Evolutionary conservation across 2,888 invertebrate genomes (phyloP).

Genomic region (Leucania comma): DNA sequence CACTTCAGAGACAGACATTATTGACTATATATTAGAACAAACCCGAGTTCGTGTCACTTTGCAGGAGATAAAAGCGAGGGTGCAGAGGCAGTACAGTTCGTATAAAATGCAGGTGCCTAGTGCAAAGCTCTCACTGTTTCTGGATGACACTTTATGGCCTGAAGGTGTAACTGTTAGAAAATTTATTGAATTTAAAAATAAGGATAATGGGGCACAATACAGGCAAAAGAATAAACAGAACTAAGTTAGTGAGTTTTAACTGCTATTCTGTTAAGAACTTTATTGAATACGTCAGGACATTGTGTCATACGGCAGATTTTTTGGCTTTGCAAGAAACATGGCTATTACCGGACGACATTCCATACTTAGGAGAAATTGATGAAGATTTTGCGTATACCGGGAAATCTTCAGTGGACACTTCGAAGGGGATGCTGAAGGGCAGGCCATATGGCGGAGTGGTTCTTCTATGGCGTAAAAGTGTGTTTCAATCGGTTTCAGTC

Average conservation of each 20-base stretch:
- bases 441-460: not conserved
- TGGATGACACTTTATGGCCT: too few species aligned
- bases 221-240: not conserved
- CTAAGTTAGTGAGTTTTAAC: not conserved
- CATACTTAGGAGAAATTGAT: not conserved
- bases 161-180: too few species aligned
- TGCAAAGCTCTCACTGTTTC: too few species aligned
- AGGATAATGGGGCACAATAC: too few species aligned
- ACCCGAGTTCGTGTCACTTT: too few species aligned
- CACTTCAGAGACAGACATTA: too few species aligned
- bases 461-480: not conserved
- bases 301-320: not conserved
- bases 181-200: too few species aligned
- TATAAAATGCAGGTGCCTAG: too few species aligned
- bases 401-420: not conserved
- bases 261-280: not conserved
- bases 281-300: not conserved
- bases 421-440: not conserved
- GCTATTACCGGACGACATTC: not conserved
- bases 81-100: too few species aligned
- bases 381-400: not conserved
- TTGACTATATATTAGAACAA: too few species aligned
- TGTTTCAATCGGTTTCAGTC: too few species aligned
- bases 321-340: not conserved
- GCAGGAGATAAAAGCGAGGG: too few species aligned